Percentiles rank a stretch among this genome's conserved stretches.
Conservation (phyloP, 2,888 invertebrate genomes). For the Agonopterix heracliana region DNA sequence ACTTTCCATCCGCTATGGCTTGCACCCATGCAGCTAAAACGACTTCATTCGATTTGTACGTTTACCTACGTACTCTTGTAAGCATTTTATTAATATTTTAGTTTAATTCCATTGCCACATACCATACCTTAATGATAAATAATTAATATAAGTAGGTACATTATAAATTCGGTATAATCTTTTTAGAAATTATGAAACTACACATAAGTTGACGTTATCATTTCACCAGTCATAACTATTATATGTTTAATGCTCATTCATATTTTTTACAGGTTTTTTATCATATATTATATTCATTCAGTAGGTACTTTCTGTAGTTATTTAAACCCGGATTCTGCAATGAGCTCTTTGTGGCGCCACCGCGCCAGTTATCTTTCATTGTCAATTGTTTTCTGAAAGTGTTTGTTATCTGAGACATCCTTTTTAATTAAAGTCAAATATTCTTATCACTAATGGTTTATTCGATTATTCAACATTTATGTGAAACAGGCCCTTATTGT, state of each 20-base stretch:
- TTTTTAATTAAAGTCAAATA: conserved; percentile 27
- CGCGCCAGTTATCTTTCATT: conserved; percentile 18
- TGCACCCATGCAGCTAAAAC: conserved; percentile 51
- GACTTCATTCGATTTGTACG: conserved; percentile 38
- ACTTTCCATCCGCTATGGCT: conserved; percentile 69
- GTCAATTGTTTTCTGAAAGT: conserved; percentile 35
- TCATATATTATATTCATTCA: neutral
- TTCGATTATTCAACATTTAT: conserved; percentile 23
- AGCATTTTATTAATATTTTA: neutral
- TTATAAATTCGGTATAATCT: neutral
- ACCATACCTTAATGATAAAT: no score
- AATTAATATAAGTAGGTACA: neutral
- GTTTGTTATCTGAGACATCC: conserved; percentile 34
- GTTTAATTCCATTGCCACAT: neutral
- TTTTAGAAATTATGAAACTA: no score
- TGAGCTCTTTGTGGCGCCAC: conserved; percentile 16
- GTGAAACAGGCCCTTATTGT: no score
- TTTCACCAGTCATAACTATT: no score
- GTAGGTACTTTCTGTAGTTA: neutral
- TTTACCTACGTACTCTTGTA: conserved; percentile 2
- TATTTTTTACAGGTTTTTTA: no score
- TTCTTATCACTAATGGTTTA: conserved; percentile 22
- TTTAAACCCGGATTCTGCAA: conserved; percentile 1
- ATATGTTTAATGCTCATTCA: no score
- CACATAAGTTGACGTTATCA: no score